Conservation (phyloP, 2,113 vertebrate genomes). For the Murina feae region DNA sequence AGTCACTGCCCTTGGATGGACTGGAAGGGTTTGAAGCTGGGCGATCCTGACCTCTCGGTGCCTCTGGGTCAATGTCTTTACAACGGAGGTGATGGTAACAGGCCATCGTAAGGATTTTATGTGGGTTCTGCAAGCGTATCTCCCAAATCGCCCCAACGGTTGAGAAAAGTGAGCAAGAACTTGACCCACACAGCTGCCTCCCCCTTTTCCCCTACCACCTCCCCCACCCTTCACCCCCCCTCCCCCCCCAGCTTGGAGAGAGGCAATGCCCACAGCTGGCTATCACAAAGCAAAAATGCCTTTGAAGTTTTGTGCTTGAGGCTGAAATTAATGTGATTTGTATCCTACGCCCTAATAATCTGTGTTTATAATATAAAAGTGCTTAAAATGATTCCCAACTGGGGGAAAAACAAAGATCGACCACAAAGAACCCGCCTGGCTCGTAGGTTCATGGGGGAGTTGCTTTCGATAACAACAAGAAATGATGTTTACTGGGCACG, state of each 20-base stretch:
- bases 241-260: fast-evolving
- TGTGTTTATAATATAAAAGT: neutral
- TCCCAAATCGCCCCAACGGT: neutral
- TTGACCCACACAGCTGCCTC: neutral
- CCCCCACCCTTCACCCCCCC: neutral
- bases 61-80: neutral
- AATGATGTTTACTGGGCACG: neutral
- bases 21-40: neutral
- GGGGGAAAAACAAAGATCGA: neutral
- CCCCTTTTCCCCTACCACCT: neutral
- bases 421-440: neutral
- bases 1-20: neutral
- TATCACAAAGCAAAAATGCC: neutral
- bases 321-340: neutral
- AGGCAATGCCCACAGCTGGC: neutral
- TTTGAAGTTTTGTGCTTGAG: neutral
- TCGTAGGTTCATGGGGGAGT: neutral
- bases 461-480: neutral
- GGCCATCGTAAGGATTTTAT: neutral
- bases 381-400: neutral
- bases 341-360: neutral
- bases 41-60: neutral
- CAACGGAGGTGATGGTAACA: neutral
- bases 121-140: neutral
- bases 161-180: neutral